A percentile compares a stretch with the other conserved stretches of the same genome.
Conservation (phyloP, 1,140 invertebrate genomes). For the Listronotus oregonensis region DNA sequence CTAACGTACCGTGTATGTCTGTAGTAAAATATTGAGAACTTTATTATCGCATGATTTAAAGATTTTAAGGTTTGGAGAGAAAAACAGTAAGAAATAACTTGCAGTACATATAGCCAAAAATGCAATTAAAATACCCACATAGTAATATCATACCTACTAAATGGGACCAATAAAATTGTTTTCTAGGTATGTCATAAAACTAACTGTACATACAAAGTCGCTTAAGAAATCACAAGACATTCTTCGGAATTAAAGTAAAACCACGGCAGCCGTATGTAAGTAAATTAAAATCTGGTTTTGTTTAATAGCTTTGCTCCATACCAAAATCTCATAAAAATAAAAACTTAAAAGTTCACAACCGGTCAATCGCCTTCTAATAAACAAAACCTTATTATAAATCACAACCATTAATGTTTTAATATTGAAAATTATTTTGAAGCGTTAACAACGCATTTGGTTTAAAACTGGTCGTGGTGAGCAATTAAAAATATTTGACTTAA, state of each 20-base stretch:
- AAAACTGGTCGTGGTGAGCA: constrained; percentile 22
- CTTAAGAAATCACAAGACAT: constrained; percentile 17
- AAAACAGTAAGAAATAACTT: too few relatives aligned
- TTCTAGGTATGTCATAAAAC: constrained; percentile 13
- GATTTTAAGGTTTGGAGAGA: too few relatives aligned
- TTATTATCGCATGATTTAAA: too few relatives aligned
- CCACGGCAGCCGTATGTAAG: constrained; percentile 14
- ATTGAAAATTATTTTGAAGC: constrained; percentile 28
- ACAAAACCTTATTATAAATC: constrained; percentile 35
- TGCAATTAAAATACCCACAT: neutral
- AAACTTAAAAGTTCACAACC: constrained; percentile 33
- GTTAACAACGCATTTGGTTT: constrained; percentile 21
- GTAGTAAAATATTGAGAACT: too few relatives aligned
- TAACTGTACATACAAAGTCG: constrained; percentile 23
- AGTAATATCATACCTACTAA: constrained; percentile 1
- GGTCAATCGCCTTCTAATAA: constrained; percentile 36
- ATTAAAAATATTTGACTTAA: constrained; percentile 25
- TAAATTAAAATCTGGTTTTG: constrained; percentile 35
- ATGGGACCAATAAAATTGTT: constrained; percentile 8
- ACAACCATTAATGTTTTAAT: constrained; percentile 23
- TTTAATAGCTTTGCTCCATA: constrained; percentile 31
- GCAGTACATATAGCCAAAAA: neutral
- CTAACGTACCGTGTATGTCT: too few relatives aligned
- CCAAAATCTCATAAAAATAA: constrained; percentile 35
- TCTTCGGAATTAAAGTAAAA: constrained; percentile 22